These are phyloP conservation scores for Glareola pratincola DNA, from an alignment of 2,113 vertebrate genomes.

Conservation along the genomic window DNA sequence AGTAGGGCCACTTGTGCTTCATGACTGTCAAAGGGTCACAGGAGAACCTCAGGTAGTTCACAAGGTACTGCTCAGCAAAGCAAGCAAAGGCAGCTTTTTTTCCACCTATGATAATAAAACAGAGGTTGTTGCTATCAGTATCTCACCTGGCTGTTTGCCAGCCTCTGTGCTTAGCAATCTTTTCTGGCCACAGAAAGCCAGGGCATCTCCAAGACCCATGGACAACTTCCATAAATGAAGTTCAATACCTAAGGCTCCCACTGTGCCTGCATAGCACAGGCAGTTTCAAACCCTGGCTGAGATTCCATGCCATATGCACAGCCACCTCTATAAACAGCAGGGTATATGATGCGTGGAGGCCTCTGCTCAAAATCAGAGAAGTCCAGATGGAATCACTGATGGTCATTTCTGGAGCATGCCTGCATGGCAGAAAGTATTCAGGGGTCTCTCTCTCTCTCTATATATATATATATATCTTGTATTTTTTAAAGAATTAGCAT, in stretches of 20 bases:
- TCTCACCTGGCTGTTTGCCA: neutral
- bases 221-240: slow-evolving; percentile 20
- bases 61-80: neutral
- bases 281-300: slow-evolving; percentile 12
- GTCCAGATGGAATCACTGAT: slow-evolving; percentile 28
- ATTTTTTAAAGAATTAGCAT: neutral
- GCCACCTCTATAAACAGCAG: slow-evolving; percentile 30
- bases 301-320: slow-evolving; percentile 50
- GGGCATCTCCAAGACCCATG: neutral
- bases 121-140: neutral
- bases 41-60: neutral
- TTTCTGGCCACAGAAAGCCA: slow-evolving; percentile 11
- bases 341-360: slow-evolving; percentile 9
- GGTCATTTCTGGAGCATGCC: neutral
- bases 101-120: neutral
- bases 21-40: neutral
- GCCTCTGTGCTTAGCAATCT: neutral
- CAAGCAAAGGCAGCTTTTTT: neutral
- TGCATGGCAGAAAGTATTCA: neutral
- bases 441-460: neutral
- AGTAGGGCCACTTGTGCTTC: neutral
- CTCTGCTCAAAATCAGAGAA: slow-evolving; percentile 30
- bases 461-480: neutral
- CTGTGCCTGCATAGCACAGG: neutral
- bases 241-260: neutral